These are phyloP conservation scores for Sceloporus undulatus DNA, from an alignment of 2,113 vertebrate genomes.

Conservation along the genomic window DNA sequence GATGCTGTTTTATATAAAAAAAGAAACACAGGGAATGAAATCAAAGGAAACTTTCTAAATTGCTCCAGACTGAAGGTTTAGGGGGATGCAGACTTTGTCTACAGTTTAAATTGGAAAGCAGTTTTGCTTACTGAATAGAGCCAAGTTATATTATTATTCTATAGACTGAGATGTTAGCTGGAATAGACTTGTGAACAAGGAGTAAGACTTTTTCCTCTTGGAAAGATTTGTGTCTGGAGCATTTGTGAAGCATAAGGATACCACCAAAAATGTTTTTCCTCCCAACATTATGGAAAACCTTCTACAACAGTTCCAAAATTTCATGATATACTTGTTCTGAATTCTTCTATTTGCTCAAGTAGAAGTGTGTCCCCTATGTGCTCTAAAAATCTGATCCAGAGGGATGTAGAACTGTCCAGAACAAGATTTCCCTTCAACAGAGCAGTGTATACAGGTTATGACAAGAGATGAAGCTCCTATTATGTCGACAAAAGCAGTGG, in stretches of 20 bases:
- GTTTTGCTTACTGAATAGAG: slow-evolving; percentile 36
- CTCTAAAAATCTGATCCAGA: too few relatives aligned
- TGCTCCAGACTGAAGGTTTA: slow-evolving; percentile 56
- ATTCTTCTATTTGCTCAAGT: background rate
- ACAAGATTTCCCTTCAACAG: too few relatives aligned
- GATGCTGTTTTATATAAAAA: slow-evolving; percentile 43
- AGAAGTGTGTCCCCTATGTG: background rate
- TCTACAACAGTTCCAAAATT: background rate
- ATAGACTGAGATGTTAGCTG: background rate
- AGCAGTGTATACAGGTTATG: too few relatives aligned
- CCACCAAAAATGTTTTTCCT: background rate
- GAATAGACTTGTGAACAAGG: background rate
- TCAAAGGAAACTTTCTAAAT: slow-evolving; percentile 66
- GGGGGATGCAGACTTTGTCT: slow-evolving; percentile 38
- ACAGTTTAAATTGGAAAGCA: slow-evolving; percentile 43
- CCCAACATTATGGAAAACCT: background rate
- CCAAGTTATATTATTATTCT: background rate
- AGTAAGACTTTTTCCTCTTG: background rate
- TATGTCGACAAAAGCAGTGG: too few relatives aligned
- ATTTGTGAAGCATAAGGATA: background rate
- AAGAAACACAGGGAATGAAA: slow-evolving; percentile 49
- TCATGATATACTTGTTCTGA: background rate
- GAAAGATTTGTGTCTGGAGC: background rate
- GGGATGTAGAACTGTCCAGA: too few relatives aligned
- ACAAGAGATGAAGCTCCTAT: too few relatives aligned